Percentiles rank a stretch among this genome's conserved stretches.
Evolutionary conservation across 2,113 vertebrate species (phyloP).

Genomic region (Chiloscyllium plagiosum): DNA sequence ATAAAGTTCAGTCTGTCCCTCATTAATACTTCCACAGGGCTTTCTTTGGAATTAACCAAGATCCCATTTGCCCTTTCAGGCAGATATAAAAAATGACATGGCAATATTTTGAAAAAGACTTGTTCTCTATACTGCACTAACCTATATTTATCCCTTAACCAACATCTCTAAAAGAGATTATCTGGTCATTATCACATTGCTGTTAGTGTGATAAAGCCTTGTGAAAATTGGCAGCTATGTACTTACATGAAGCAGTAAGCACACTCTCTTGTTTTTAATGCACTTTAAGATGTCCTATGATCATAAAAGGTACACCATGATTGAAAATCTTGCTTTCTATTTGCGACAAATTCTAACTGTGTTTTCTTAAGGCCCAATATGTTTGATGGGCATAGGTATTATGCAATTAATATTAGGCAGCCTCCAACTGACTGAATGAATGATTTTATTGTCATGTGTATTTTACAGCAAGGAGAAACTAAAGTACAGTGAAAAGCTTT

Average conservation of each 20-base stretch:
- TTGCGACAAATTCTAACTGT: not conserved
- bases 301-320: too few relatives aligned
- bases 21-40: not conserved
- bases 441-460: too few relatives aligned
- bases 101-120: not conserved
- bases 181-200: not conserved
- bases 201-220: not conserved
- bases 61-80: not conserved
- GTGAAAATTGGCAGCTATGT: too few relatives aligned
- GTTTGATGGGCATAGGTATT: not conserved
- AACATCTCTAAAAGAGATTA: not conserved
- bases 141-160: not conserved
- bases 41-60: not conserved
- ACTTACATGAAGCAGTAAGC: too few relatives aligned
- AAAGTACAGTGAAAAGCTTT: too few relatives aligned
- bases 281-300: too few relatives aligned
- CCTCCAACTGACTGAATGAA: too few relatives aligned
- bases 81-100: not conserved
- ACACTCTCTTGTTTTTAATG: too few relatives aligned
- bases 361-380: not conserved
- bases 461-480: too few relatives aligned
- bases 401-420: too few relatives aligned
- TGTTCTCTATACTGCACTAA: not conserved
- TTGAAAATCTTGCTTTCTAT: not conserved
- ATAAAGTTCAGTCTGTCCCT: not conserved